A percentile compares a stretch with the other conserved stretches of the same genome.
Conservation (phyloP, 2,797 vertebrate species). For the Gallirallus australis region DNA sequence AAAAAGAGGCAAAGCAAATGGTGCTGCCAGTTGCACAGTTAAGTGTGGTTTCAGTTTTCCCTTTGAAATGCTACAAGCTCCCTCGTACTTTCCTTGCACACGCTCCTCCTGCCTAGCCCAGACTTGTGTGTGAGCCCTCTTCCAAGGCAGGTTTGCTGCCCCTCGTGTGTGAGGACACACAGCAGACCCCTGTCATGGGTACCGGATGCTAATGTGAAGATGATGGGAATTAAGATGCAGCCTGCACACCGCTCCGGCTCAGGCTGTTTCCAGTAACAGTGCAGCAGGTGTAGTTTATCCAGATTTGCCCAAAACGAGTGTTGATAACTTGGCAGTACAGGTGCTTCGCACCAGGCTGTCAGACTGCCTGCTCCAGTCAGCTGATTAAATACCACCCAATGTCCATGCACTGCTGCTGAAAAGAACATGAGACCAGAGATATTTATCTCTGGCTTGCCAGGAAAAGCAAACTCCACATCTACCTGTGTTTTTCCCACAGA, state of each 20-base stretch:
- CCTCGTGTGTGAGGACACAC: rapidly evolving
- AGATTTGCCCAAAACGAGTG: not conserved
- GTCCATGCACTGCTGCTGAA: not conserved
- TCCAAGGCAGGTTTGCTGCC: not conserved
- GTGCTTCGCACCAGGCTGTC: too few relatives aligned
- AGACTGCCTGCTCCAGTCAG: not conserved
- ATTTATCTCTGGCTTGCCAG: not conserved
- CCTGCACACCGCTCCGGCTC: not conserved
- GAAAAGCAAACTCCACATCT: not conserved
- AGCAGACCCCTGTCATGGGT: not conserved
- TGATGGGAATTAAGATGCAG: not conserved
- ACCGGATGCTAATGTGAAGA: not conserved
- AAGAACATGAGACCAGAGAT: not conserved
- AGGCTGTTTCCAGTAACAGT: not conserved
- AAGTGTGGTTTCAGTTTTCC: not conserved
- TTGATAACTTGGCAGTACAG: too few relatives aligned
- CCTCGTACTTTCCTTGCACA: not conserved
- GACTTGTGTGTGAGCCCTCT: rapidly evolving
- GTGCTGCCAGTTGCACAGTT: not conserved
- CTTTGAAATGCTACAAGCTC: not conserved
- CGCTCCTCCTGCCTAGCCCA: not conserved
- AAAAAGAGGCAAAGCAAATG: not conserved
- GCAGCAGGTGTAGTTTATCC: not conserved
- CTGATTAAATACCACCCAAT: not conserved
- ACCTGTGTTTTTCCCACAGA: not conserved